Evolutionary conservation across 2,797 vertebrate genomes (phyloP).

Genomic region (Falco cherrug): DNA sequence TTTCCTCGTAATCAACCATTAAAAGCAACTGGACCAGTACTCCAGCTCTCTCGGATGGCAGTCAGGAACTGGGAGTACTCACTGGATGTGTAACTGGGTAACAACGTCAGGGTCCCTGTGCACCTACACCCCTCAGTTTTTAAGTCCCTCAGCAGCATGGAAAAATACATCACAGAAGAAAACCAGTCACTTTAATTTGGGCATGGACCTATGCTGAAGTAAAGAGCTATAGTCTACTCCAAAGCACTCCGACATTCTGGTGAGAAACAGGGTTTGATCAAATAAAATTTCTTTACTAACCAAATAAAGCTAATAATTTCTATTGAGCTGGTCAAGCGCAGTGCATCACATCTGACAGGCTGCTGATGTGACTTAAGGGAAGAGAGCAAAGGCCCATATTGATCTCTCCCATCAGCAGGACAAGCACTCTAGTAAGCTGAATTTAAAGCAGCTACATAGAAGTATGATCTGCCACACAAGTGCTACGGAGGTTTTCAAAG

Average conservation of each 20-base stretch:
- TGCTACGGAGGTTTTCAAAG: background rate
- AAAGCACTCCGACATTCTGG: background rate
- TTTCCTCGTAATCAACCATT: fast-evolving
- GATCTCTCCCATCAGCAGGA: constrained; percentile 14
- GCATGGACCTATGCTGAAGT: background rate
- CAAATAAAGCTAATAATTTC: background rate
- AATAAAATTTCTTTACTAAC: background rate
- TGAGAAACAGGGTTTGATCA: background rate
- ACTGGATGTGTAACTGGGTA: background rate
- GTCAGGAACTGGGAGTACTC: background rate
- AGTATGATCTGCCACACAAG: background rate
- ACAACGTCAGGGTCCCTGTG: background rate
- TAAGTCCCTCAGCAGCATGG: background rate
- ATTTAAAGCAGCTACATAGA: background rate
- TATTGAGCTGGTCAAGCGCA: background rate
- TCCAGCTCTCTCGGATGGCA: background rate
- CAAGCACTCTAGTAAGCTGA: background rate
- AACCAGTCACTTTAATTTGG: background rate
- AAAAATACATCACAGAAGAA: background rate
- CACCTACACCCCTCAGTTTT: background rate
- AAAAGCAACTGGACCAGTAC: background rate
- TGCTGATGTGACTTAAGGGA: background rate
- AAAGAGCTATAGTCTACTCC: background rate
- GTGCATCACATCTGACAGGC: background rate
- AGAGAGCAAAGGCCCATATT: background rate